phyloP scores from a whole-genome alignment of 2,797 vertebrate species.

The Triplophysa yarkandensis region DNA sequence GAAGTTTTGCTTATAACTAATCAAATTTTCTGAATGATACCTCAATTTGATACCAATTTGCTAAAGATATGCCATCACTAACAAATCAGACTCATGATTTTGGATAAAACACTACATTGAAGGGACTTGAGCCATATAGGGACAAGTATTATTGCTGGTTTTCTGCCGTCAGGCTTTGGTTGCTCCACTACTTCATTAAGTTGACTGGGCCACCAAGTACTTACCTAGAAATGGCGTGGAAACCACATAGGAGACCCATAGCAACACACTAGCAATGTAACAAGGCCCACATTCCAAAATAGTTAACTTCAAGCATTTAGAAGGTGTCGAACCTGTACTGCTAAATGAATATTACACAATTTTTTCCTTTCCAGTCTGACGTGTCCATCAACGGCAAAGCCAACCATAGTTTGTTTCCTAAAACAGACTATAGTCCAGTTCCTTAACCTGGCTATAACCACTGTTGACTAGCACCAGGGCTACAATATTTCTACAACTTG shows the following conservation, averaged over 20 bases:
- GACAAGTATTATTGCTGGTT: not conserved
- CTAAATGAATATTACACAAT: no score
- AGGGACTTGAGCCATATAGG: not conserved
- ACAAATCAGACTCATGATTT: not conserved
- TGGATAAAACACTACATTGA: not conserved
- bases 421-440: conserved; percentile 1
- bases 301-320: no score
- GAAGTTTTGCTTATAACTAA: not conserved
- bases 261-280: not conserved
- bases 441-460: conserved; percentile 6
- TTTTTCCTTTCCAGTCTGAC: not conserved
- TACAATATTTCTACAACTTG: conserved; percentile 3
- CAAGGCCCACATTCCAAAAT: no score
- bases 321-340: no score
- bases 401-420: not conserved
- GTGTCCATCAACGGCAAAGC: not conserved
- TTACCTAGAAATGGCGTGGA: not conserved
- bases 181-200: no score
- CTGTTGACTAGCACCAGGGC: conserved; percentile 26
- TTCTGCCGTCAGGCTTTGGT: no score
- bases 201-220: not conserved
- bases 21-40: not conserved
- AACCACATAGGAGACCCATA: not conserved
- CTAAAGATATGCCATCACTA: not conserved
- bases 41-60: conserved; percentile 5